Base-by-base conservation (phyloP, 2,113 vertebrate genomes). In the Calidris pugnax region DNA sequence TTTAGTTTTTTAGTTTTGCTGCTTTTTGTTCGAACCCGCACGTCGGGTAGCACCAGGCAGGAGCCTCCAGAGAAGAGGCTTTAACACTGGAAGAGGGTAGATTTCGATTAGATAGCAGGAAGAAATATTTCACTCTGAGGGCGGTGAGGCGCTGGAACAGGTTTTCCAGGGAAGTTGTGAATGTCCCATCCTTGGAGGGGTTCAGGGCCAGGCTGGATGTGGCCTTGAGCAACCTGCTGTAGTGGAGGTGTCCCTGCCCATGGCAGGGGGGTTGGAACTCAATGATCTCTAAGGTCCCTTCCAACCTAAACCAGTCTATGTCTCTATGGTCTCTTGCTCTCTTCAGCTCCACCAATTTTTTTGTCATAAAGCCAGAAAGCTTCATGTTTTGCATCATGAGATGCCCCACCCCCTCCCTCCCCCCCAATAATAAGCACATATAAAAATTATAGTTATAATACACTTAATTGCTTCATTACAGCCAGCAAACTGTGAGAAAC, bases 41-140 rank as follows among this genome's bases (percentile, higher is more conserved):
- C 6, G 6, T 3, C 20, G 64, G 11, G n/a, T 5, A 7, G 30
- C 12, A 13, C 10, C 27, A 6, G 14, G 8, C 21, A 9, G 27
- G 2, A 16, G 11, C 3, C 8, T 14, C 21, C 14, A 6, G 1
- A 17, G 24, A 6, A 4, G 27, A 7, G 4, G n/a, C 22, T 23
- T 62, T 62, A 35, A 26, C 17, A 37, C 59, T 37, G 59, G 6
- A 17, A 37, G 22, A 37, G 22, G 23, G n/a, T 26, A 60, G n/a
- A 37, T 37, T 60, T 37, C 15, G 23, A 35, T 60, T 7, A 15
- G 35, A 11, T 37, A 26, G 37, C 5, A 17, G 59, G 59, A 37
- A 62, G 59, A 62, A 37, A 7, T 26, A 37, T 15, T 7, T 37
- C 24, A 24, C n/a, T 62, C 23, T 62, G 59, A 26, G n/a, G 23